phyloP scores from a whole-genome alignment of 2,113 vertebrate genomes.

The Paralichthys olivaceus region DNA sequence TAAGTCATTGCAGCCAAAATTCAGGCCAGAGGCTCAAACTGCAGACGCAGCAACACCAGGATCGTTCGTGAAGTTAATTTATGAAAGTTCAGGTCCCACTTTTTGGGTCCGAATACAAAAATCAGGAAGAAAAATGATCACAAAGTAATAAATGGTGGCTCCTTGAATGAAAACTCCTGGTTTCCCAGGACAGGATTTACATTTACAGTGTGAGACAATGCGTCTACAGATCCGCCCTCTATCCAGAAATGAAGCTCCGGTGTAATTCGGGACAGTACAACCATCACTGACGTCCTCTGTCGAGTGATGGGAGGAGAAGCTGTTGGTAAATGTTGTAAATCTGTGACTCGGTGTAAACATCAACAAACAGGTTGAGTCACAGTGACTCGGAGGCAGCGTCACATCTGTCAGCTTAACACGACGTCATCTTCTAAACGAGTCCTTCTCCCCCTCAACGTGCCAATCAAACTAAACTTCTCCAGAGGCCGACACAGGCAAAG shows the following conservation, averaged over 20 bases:
- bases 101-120: too few species aligned
- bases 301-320: too few species aligned
- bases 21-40: conserved; percentile 16
- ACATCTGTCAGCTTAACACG: too few species aligned
- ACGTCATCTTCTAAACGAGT: too few species aligned
- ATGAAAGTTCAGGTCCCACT: neutral
- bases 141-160: too few species aligned
- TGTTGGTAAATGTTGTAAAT: neutral
- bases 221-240: neutral
- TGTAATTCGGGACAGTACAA: neutral
- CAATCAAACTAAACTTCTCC: too few species aligned
- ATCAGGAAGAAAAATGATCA: too few species aligned
- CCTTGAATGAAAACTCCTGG: too few species aligned
- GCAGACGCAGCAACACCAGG: conserved; percentile 10
- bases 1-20: neutral
- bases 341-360: neutral
- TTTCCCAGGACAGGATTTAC: too few species aligned
- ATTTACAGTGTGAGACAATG: neutral
- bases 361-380: neutral
- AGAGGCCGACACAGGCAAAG: too few species aligned
- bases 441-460: too few species aligned
- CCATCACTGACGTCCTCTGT: too few species aligned
- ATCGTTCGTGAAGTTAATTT: neutral
- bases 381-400: neutral
- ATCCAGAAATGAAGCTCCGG: neutral